phyloP scores from a whole-genome alignment of 2,888 invertebrate genomes.

The Phragmatobia fuliginosa region DNA sequence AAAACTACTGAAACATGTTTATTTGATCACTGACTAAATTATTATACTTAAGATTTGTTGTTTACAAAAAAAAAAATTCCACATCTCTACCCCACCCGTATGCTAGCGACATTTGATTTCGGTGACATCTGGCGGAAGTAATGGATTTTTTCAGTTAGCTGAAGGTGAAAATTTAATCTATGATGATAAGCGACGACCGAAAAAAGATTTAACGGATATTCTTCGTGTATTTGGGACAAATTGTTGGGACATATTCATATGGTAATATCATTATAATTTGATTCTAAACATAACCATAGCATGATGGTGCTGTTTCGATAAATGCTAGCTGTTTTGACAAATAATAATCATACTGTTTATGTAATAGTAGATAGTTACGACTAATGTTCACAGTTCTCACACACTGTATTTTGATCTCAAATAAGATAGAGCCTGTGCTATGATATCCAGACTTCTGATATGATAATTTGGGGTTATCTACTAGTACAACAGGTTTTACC shows the following conservation, averaged over 20 bases:
- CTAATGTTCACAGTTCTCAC: not conserved
- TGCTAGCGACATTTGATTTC: constrained; percentile 81
- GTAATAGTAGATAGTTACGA: too few species aligned
- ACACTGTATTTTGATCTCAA: not conserved
- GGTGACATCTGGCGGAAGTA: constrained; percentile 86
- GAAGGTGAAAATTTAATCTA: constrained; percentile 87
- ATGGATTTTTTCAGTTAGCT: constrained; percentile 87
- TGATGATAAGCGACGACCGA: constrained; percentile 77
- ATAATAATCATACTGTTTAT: not conserved
- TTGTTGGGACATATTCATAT: constrained; percentile 21
- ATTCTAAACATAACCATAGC: not conserved
- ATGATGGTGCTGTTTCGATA: not conserved
- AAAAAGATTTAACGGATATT: constrained; percentile 64
- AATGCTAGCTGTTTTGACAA: not conserved
- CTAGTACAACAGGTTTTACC: too few species aligned
- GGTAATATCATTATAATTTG: not conserved
- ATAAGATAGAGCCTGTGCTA: not conserved
- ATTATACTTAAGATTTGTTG: not conserved
- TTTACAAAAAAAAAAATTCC: not conserved
- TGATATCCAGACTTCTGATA: too few species aligned
- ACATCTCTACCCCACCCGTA: constrained; percentile 57
- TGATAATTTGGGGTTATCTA: too few species aligned
- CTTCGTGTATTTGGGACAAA: constrained; percentile 38
- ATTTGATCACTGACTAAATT: not conserved
- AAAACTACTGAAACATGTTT: not conserved